phyloP scores from a whole-genome alignment of 2,113 vertebrate species.

The Megaceryle maxima region DNA sequence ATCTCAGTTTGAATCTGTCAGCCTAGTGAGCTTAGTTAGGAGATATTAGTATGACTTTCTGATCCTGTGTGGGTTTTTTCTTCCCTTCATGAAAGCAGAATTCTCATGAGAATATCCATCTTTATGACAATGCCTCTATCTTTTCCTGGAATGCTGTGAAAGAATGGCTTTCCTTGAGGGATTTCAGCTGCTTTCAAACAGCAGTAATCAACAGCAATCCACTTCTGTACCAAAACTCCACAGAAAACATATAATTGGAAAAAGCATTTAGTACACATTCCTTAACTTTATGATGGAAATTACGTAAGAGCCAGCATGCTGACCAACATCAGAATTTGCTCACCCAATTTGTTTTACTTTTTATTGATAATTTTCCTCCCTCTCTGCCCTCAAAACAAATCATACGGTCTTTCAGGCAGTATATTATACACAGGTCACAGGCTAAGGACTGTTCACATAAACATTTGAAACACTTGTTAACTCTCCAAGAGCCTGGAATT shows the following conservation, averaged over 20 bases:
- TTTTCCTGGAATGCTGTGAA: background rate
- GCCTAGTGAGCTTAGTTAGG: background rate
- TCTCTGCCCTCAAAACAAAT: background rate
- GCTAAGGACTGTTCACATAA: background rate
- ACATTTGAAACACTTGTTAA: background rate
- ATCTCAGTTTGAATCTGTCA: background rate
- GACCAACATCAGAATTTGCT: background rate
- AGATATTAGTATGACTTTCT: background rate
- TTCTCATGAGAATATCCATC: background rate
- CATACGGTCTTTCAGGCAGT: background rate
- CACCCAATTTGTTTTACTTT: background rate
- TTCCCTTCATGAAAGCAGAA: background rate
- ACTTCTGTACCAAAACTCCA: background rate
- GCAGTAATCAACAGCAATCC: background rate
- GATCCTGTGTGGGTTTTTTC: background rate
- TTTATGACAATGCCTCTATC: slow-evolving; percentile 13
- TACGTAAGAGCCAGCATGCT: background rate
- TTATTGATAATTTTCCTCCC: background rate
- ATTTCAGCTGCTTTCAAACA: background rate
- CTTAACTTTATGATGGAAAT: background rate
- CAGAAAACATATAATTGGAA: background rate
- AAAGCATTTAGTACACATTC: background rate
- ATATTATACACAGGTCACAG: background rate
- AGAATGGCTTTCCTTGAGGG: background rate
- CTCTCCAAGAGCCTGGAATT: background rate